phyloP scores from a whole-genome alignment of 2,888 invertebrate genomes.

The Tenthredo amoena region DNA sequence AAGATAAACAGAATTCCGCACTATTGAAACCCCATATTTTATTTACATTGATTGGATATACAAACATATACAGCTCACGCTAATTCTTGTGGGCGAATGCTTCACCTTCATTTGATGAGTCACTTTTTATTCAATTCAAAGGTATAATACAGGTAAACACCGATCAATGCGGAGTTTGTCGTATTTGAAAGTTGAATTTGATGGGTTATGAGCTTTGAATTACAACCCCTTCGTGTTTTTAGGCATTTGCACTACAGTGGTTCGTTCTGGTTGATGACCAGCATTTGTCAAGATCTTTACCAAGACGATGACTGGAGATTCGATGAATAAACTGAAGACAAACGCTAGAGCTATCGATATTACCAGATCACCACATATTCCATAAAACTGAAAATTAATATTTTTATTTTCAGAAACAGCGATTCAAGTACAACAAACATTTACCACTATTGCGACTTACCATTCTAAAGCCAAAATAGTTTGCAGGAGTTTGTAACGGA shows the following conservation, averaged over 20 bases:
- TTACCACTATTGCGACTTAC: not conserved
- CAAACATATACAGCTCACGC: no score
- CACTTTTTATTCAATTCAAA: no score
- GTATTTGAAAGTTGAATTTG: no score
- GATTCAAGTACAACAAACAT: not conserved
- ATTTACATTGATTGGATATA: no score
- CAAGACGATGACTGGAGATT: constrained; percentile 56
- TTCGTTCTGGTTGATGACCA: not conserved
- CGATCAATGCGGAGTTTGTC: no score
- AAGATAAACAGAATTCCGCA: no score
- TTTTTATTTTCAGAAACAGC: not conserved
- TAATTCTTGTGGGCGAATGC: no score
- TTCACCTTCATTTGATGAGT: no score
- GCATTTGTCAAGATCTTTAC: not conserved
- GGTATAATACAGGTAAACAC: no score
- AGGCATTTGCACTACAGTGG: not conserved
- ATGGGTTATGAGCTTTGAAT: not conserved
- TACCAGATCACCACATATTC: constrained; percentile 49
- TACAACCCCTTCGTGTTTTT: not conserved
- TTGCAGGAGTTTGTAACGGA: not conserved
- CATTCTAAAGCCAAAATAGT: not conserved
- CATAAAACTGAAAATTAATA: not conserved
- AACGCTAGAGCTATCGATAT: constrained; percentile 49
- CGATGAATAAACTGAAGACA: constrained; percentile 54
- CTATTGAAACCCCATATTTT: no score